Evolutionary conservation across 1,140 invertebrate species (phyloP).

Genomic region (Zaprionus ornatus): DNA sequence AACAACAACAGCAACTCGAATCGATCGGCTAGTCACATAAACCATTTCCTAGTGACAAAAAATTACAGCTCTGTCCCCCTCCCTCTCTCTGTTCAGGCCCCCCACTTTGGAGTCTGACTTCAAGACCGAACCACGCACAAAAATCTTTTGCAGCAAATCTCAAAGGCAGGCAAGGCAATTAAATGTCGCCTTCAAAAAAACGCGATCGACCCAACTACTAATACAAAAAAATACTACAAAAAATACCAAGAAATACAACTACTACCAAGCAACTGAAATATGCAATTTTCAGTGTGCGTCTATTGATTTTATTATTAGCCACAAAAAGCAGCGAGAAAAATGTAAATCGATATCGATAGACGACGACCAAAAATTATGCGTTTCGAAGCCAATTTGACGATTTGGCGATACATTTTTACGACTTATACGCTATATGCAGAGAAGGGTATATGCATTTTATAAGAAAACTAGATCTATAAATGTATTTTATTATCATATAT

Average conservation of each 20-base stretch:
- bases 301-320: constrained; percentile 78
- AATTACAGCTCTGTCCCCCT: constrained; percentile 51
- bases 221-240: constrained; percentile 35
- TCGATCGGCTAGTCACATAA: constrained; percentile 70
- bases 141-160: constrained; percentile 40
- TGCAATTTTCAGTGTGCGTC: constrained; percentile 75
- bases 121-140: constrained; percentile 29
- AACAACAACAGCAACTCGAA: neutral
- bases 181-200: constrained; percentile 77
- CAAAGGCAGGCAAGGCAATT: constrained; percentile 57
- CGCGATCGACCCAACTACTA: constrained; percentile 9
- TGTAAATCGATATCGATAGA: constrained; percentile 77
- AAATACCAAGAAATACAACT: constrained; percentile 6
- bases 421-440: constrained; percentile 5
- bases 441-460: neutral
- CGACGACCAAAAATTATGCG: constrained; percentile 72
- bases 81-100: neutral
- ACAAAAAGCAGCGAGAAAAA: constrained; percentile 76
- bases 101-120: constrained; percentile 47
- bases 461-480: neutral
- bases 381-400: constrained; percentile 68
- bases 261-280: constrained; percentile 34
- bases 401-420: constrained; percentile 55
- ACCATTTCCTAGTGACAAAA: constrained; percentile 80
- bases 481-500: neutral